Percentiles rank a stretch among this genome's conserved stretches.
These are phyloP conservation scores for Hippocampus mohnikei DNA, from an alignment of 2,113 vertebrate genomes.

Conservation along the genomic window DNA sequence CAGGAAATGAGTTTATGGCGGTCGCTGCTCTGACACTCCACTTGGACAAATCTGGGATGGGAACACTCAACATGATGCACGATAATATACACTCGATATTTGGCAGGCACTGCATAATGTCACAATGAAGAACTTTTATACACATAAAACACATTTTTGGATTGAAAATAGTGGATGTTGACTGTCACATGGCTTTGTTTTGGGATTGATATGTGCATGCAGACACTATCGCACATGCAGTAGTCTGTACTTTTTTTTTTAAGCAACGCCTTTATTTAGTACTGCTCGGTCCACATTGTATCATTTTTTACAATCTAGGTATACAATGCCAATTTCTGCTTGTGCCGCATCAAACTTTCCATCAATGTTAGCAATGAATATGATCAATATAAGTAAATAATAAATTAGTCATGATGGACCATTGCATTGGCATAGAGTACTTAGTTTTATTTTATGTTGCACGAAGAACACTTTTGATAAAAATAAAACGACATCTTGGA, in stretches of 20 bases:
- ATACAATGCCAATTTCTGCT: not conserved
- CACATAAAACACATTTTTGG: not conserved
- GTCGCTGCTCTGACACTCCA: constrained; percentile 29
- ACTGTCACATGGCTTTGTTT: not conserved
- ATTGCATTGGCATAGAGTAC: no score
- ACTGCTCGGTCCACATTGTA: not conserved
- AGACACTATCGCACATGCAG: not conserved
- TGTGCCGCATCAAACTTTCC: not conserved
- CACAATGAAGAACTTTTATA: not conserved
- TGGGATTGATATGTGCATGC: not conserved
- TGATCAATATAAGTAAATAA: not conserved
- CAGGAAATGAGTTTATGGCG: constrained; percentile 50
- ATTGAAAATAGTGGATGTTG: no score
- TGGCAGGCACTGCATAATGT: not conserved
- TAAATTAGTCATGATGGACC: not conserved
- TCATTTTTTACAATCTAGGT: not conserved
- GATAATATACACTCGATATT: not conserved
- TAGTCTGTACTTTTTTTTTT: not conserved
- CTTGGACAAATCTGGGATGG: constrained; percentile 26
- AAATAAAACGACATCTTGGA: no score
- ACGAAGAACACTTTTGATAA: no score
- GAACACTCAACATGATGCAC: not conserved
- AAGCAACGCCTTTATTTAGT: not conserved
- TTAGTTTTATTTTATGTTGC: not conserved
- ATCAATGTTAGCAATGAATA: not conserved